Conservation (phyloP, 35 echinoderm and acorn worm species). For the Lytechinus variegatus region DNA sequence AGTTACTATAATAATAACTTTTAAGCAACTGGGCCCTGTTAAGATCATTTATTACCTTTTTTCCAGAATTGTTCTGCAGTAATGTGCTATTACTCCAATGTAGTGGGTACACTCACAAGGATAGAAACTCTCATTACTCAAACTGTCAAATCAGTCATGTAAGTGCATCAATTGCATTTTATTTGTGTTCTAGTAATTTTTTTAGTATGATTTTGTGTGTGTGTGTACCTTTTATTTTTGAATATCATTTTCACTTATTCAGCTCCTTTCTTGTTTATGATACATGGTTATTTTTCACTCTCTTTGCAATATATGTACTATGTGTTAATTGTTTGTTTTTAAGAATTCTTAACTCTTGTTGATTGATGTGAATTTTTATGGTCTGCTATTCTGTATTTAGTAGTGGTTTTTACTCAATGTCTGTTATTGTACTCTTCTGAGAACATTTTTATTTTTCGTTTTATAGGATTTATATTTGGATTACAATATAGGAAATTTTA, state of each 20-base stretch:
- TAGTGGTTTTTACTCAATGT: too few relatives aligned
- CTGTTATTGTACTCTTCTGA: too few relatives aligned
- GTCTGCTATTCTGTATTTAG: neutral
- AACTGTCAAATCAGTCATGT: slow-evolving; percentile 59
- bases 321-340: too few relatives aligned
- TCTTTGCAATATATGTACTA: neutral
- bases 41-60: neutral
- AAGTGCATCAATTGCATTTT: slow-evolving; percentile 32
- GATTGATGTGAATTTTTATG: too few relatives aligned
- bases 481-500: too few relatives aligned
- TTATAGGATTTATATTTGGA: too few relatives aligned
- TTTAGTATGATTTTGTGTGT: neutral
- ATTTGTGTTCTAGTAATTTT: neutral
- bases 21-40: too few relatives aligned
- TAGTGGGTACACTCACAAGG: neutral
- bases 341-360: too few relatives aligned
- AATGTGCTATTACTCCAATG: slow-evolving; percentile 41
- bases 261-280: neutral
- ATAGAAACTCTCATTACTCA: slow-evolving; percentile 54
- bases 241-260: neutral
- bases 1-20: neutral
- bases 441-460: too few relatives aligned
- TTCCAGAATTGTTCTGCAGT: slow-evolving; percentile 54
- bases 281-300: neutral
- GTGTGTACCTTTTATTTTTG: neutral